Evolutionary conservation across 2,888 invertebrate genomes (phyloP).

Genomic region (Parnassius mnemosyne): DNA sequence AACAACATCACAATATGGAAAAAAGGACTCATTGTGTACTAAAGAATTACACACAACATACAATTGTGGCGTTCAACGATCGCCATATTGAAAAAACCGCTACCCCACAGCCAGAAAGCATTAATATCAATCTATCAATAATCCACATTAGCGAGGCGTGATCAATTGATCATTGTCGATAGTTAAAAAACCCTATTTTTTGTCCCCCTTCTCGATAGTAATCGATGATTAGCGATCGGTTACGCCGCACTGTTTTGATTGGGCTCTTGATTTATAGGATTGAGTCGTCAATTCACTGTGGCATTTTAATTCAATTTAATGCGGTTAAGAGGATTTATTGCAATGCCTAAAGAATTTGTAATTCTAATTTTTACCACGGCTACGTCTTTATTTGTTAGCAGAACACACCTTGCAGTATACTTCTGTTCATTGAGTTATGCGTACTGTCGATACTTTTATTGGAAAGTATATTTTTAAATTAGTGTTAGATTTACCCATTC

Average conservation of each 20-base stretch:
- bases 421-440: too few relatives aligned
- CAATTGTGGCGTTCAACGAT: slow-evolving; percentile 72
- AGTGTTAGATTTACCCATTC: too few relatives aligned
- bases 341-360: too few relatives aligned
- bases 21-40: slow-evolving; percentile 49
- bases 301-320: slow-evolving; percentile 42
- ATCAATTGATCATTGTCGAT: slow-evolving; percentile 71
- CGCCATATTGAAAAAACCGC: slow-evolving; percentile 62
- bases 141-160: slow-evolving; percentile 72
- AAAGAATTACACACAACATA: slow-evolving; percentile 61
- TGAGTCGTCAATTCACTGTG: slow-evolving; percentile 64
- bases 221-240: slow-evolving; percentile 56
- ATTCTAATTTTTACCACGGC: too few relatives aligned
- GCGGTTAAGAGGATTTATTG: slow-evolving; percentile 39
- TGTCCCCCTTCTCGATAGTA: slow-evolving; percentile 56
- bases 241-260: slow-evolving; percentile 59
- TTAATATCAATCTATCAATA: slow-evolving; percentile 79
- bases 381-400: too few relatives aligned
- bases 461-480: too few relatives aligned
- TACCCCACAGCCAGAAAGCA: slow-evolving; percentile 60
- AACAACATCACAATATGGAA: slow-evolving; percentile 56
- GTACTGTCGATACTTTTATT: too few relatives aligned
- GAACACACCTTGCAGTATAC: too few relatives aligned
- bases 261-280: slow-evolving; percentile 52
- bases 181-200: slow-evolving; percentile 60